Conservation (phyloP, 2,113 vertebrate species). For the Lampris incognitus region DNA sequence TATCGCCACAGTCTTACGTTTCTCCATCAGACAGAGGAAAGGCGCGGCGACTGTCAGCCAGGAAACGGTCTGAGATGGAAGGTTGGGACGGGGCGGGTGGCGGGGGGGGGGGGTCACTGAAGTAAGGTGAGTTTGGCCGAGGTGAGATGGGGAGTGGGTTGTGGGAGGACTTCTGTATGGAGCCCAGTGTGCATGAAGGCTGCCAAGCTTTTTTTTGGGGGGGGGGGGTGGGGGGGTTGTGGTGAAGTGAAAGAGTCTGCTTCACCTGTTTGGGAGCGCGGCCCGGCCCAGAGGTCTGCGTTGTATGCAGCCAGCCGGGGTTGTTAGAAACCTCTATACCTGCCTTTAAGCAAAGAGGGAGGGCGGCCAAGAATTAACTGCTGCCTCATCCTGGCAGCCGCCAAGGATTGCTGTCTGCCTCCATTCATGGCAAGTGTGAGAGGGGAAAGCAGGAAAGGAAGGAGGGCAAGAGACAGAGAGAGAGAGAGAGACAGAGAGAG, state of each 20-base stretch:
- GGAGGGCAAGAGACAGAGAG: too few species aligned
- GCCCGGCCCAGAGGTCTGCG: conserved; percentile 74
- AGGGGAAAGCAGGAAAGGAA: conserved; percentile 48
- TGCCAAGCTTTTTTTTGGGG: too few species aligned
- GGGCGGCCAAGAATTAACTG: conserved; percentile 84
- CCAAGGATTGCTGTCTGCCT: conserved; percentile 78
- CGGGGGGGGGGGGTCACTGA: conserved; percentile 58
- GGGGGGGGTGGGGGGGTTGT: conserved; percentile 48
- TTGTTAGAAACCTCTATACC: conserved; percentile 84
- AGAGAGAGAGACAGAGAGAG: too few species aligned
- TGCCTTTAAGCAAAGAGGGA: conserved; percentile 83
- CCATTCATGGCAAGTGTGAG: conserved; percentile 74
- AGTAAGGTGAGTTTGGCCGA: conserved; percentile 43
- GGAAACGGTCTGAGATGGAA: conserved; percentile 49
- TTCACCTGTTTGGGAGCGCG: conserved; percentile 79
- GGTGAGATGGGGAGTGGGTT: conserved; percentile 48
- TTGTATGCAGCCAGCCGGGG: conserved; percentile 82
- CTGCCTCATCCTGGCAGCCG: conserved; percentile 81
- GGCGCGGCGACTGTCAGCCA: conserved; percentile 43
- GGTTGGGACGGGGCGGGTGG: conserved; percentile 29
- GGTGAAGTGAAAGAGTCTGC: conserved; percentile 60
- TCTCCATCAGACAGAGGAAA: conserved; percentile 41
- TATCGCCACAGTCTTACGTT: conserved; percentile 65
- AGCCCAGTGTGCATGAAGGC: too few species aligned
- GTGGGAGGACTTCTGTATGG: conserved; percentile 47